Percentiles rank a stretch among this genome's conserved stretches.
phyloP scores from a whole-genome alignment of 2,113 vertebrate species.

The Melierax canorus region DNA sequence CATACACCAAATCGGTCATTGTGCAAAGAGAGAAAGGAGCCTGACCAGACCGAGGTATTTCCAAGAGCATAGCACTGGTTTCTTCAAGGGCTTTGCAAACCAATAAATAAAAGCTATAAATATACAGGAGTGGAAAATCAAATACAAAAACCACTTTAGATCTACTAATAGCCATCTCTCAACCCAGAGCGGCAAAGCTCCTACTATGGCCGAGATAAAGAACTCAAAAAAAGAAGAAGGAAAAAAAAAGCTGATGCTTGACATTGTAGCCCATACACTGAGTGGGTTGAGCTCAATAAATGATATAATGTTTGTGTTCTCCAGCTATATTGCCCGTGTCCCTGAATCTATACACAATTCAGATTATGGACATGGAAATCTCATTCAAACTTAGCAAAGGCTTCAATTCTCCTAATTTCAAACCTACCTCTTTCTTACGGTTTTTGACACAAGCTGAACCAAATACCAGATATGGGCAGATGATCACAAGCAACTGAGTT shows the following conservation, averaged over 20 bases:
- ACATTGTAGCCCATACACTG: background rate
- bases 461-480: background rate
- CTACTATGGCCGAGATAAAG: background rate
- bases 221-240: background rate
- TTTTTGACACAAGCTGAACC: background rate
- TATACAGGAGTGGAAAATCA: background rate
- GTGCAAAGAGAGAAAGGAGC: background rate
- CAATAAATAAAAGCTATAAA: background rate
- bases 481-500: background rate
- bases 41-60: background rate
- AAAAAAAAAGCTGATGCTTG: background rate
- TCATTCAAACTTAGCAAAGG: background rate
- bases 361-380: background rate
- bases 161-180: background rate
- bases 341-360: background rate
- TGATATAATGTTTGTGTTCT: background rate
- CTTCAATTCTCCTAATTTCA: background rate
- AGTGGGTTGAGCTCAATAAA: background rate
- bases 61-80: background rate
- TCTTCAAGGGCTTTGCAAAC: background rate
- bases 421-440: background rate
- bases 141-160: background rate
- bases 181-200: background rate
- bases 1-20: no score
- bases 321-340: accelerated